A percentile compares a stretch with the other conserved stretches of the same genome.
Conservation (phyloP, 1,140 invertebrate species). For the Gonatopus flavifemur region DNA sequence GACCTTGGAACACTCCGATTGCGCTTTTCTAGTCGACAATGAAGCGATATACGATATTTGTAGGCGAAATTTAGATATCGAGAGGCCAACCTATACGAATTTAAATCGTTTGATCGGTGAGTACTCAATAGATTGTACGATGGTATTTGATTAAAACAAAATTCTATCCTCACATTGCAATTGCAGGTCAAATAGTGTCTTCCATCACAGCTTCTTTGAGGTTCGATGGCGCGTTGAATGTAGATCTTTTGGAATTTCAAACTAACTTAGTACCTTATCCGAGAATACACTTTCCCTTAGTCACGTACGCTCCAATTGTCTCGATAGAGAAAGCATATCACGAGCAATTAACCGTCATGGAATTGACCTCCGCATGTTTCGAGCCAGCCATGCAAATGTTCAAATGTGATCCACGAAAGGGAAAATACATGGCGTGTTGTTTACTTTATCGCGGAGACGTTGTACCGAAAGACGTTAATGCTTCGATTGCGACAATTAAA, state of each 20-base stretch:
- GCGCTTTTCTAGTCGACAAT: conserved; percentile 83
- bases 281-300: conserved; percentile 60
- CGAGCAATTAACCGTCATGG: conserved; percentile 69
- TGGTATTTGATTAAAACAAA: too few species aligned
- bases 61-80: conserved; percentile 63
- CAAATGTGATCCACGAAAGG: conserved; percentile 40
- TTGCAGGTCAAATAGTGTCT: conserved; percentile 66
- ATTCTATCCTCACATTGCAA: too few species aligned
- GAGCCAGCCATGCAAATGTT: conserved; percentile 73
- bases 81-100: conserved; percentile 66
- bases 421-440: conserved; percentile 66
- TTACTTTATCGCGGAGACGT: conserved; percentile 68
- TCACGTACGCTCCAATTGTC: conserved; percentile 76
- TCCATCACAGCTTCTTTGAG: conserved; percentile 69
- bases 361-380: conserved; percentile 78
- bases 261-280: conserved; percentile 61
- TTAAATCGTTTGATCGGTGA: conserved; percentile 65
- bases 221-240: conserved; percentile 71
- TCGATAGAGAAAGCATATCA: conserved; percentile 71
- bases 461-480: conserved; percentile 73
- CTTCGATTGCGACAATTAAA: conserved; percentile 74
- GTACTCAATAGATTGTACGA: too few species aligned
- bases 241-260: conserved; percentile 72
- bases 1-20: conserved; percentile 76
- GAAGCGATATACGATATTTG: conserved; percentile 82